Percentiles rank a stretch among this genome's conserved stretches.
Evolutionary conservation across 2,113 vertebrate genomes (phyloP).

Genomic region (Nyctibius bracteatus): DNA sequence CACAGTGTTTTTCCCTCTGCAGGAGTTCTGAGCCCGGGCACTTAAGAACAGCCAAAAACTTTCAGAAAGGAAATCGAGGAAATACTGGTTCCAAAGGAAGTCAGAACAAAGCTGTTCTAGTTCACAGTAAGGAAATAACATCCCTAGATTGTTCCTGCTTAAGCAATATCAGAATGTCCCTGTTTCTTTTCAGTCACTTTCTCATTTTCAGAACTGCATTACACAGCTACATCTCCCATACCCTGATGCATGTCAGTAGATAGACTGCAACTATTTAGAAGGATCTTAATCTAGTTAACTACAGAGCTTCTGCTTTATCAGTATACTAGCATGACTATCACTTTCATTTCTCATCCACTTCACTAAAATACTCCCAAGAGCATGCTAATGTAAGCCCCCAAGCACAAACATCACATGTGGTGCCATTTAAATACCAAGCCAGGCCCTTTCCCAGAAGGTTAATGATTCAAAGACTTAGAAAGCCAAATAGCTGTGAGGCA

Average conservation of each 20-base stretch:
- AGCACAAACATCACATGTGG: background rate
- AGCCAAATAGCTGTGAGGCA: background rate
- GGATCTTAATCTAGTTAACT: background rate
- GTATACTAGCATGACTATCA: fast-evolving
- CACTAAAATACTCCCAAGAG: background rate
- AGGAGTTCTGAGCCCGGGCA: background rate
- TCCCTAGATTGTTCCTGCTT: background rate
- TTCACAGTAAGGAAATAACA: background rate
- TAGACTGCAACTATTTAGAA: background rate
- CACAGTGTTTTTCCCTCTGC: background rate
- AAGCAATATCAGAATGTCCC: background rate
- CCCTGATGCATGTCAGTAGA: background rate
- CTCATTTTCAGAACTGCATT: background rate
- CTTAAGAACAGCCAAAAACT: background rate
- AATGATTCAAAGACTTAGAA: background rate
- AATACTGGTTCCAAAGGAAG: background rate
- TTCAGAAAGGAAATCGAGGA: background rate
- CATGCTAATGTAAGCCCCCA: too few relatives aligned
- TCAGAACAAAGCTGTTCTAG: background rate
- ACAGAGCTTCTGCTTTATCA: background rate
- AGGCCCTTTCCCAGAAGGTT: background rate
- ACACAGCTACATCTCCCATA: background rate
- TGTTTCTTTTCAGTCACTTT: background rate
- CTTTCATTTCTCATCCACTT: background rate
- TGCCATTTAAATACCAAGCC: background rate